A percentile compares a stretch with the other conserved stretches of the same genome.
These are phyloP conservation scores for Cyanoramphus novaezelandiae DNA, from an alignment of 2,113 vertebrate species.

Conservation along the genomic window DNA sequence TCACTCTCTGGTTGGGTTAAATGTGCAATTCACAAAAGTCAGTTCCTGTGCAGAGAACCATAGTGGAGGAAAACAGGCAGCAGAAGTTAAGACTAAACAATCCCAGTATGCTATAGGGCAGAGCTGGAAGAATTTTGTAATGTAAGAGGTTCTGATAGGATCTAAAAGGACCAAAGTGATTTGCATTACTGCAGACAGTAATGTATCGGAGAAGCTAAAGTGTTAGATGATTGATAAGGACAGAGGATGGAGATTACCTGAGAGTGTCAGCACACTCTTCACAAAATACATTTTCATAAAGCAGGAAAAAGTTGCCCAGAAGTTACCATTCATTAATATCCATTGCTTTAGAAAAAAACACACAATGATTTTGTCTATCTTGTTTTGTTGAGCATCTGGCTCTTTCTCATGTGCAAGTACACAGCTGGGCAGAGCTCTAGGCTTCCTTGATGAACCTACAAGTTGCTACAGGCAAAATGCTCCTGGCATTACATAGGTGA, in stretches of 20 bases:
- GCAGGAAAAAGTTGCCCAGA: not conserved
- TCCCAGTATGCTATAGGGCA: not conserved
- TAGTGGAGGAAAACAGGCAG: slow-evolving; percentile 1
- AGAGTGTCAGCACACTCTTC: slow-evolving; percentile 36
- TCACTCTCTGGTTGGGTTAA: slow-evolving; percentile 30
- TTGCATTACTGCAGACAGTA: slow-evolving; percentile 48
- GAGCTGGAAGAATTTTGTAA: slow-evolving; percentile 37
- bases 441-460: not conserved
- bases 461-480: not conserved
- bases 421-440: not conserved
- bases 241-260: slow-evolving; percentile 56
- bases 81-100: slow-evolving; percentile 45
- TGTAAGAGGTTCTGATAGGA: slow-evolving; percentile 42
- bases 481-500: not conserved
- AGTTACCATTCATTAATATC: slow-evolving; percentile 35
- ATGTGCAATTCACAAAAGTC: slow-evolving; percentile 22
- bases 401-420: not conserved
- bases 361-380: not conserved
- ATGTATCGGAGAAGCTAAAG: not conserved
- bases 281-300: slow-evolving; percentile 52
- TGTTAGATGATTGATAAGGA: slow-evolving; percentile 60
- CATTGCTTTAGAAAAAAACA: not conserved
- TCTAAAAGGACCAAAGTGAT: slow-evolving; percentile 49
- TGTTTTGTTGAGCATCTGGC: not conserved
- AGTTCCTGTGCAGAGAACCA: not conserved